Conservation (phyloP, 2,888 invertebrate genomes). For the Mongoloraphidia duomilia region DNA sequence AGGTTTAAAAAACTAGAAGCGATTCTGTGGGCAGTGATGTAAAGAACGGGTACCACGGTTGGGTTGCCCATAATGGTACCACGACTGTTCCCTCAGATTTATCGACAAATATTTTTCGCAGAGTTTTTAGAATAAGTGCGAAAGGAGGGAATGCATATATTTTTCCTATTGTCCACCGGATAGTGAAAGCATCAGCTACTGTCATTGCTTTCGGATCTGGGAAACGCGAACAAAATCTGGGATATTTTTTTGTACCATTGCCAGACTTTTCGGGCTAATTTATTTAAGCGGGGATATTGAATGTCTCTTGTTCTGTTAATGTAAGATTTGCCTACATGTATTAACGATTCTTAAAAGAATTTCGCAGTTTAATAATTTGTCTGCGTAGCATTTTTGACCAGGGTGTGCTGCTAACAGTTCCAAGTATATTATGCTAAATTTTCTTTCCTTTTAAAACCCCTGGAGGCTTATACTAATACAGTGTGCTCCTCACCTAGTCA, state of each 20-base stretch:
- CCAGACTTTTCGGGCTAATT: slow-evolving; percentile 12
- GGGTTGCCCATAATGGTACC: slow-evolving; percentile 11
- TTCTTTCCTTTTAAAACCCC: slow-evolving; percentile 13
- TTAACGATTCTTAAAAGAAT: slow-evolving; percentile 16
- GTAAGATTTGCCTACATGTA: slow-evolving; percentile 14
- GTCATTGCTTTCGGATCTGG: slow-evolving; percentile 11
- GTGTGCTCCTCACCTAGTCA: too few relatives aligned
- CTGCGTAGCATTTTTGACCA: neutral
- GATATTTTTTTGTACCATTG: slow-evolving; percentile 15
- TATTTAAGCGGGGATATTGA: slow-evolving; percentile 5
- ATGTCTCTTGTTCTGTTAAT: slow-evolving; percentile 16
- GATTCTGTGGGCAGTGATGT: slow-evolving; percentile 2
- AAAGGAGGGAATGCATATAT: too few relatives aligned
- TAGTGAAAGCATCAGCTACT: slow-evolving; percentile 11
- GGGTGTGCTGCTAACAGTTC: slow-evolving; percentile 16
- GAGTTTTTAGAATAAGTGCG: too few relatives aligned
- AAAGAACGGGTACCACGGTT: slow-evolving; percentile 13
- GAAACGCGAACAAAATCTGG: slow-evolving; percentile 12
- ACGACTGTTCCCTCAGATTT: slow-evolving; percentile 10
- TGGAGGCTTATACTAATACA: slow-evolving; percentile 9
- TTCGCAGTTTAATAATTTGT: slow-evolving; percentile 6
- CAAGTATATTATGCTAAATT: slow-evolving; percentile 17
- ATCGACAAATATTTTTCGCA: too few relatives aligned
- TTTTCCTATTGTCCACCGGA: too few relatives aligned
- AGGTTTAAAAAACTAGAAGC: slow-evolving; percentile 6